Evolutionary conservation across 2,113 vertebrate genomes (phyloP).

Genomic region (Eulemur macaco): DNA sequence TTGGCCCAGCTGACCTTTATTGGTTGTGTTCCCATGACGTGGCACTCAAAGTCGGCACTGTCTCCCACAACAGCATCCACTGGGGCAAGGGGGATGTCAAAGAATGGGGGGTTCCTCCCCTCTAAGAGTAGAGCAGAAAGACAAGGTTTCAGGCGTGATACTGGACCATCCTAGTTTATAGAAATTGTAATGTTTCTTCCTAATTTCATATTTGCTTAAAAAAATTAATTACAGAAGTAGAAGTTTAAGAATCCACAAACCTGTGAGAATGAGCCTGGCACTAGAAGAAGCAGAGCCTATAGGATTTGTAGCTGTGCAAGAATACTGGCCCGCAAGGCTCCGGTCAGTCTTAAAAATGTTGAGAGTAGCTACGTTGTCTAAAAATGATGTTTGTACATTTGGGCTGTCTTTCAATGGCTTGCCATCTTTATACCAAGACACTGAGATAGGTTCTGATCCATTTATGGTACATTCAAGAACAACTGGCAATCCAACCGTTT

Average conservation of each 20-base stretch:
- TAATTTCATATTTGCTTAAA: not conserved
- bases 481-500: slow-evolving; percentile 86
- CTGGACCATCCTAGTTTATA: not conserved
- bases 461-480: slow-evolving; percentile 89
- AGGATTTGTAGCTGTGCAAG: slow-evolving; percentile 90
- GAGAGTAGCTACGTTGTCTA: slow-evolving; percentile 90
- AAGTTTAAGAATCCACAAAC: slow-evolving; percentile 80
- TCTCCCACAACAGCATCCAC: slow-evolving; percentile 91
- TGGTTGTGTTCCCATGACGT: slow-evolving; percentile 93
- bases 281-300: slow-evolving; percentile 91
- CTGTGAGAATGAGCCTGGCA: slow-evolving; percentile 92
- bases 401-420: slow-evolving; percentile 81
- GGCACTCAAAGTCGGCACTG: slow-evolving; percentile 93
- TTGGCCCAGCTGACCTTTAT: slow-evolving; percentile 96
- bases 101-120: slow-evolving; percentile 93
- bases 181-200: not conserved
- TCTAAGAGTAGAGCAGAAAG: slow-evolving; percentile 85
- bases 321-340: slow-evolving; percentile 90
- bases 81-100: slow-evolving; percentile 90
- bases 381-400: slow-evolving; percentile 87
- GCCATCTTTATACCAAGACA: slow-evolving; percentile 91
- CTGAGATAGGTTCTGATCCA: slow-evolving; percentile 90
- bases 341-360: slow-evolving; percentile 85
- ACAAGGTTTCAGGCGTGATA: not conserved
- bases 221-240: not conserved